Conservation (phyloP, 2,113 vertebrate species). For the Egretta garzetta region DNA sequence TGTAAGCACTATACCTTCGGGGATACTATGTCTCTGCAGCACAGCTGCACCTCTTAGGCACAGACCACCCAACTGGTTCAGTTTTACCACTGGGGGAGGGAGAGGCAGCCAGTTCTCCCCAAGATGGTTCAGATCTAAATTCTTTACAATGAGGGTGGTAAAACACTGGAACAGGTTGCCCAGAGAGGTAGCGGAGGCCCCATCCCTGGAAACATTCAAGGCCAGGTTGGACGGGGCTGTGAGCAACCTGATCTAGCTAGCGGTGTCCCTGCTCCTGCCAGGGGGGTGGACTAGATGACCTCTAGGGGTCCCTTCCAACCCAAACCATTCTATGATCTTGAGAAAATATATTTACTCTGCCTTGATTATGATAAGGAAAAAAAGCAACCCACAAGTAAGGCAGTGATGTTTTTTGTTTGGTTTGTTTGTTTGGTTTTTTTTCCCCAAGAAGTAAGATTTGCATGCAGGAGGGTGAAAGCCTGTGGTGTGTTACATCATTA, state of each 20-base stretch:
- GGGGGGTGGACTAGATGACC: no score
- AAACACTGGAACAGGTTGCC: no score
- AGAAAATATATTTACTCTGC: neutral
- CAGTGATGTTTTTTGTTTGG: neutral
- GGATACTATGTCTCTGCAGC: neutral
- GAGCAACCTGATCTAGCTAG: no score
- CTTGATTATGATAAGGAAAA: neutral
- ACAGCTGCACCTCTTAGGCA: neutral
- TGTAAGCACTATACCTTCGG: fast-evolving
- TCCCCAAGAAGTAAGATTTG: neutral
- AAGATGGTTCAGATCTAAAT: neutral
- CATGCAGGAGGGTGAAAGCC: neutral
- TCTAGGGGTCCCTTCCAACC: no score
- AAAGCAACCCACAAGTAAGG: no score
- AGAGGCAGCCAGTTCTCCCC: neutral
- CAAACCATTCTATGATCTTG: no score
- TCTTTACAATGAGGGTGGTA: no score
- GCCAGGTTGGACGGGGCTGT: no score
- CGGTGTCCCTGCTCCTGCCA: no score
- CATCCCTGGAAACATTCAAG: no score
- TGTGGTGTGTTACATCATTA: neutral
- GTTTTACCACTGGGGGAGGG: neutral
- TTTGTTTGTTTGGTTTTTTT: neutral
- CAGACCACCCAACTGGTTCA: neutral
- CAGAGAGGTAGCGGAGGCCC: no score